Evolutionary conservation across 1,140 invertebrate species (phyloP).

Genomic region (Leptopilina clavipes): DNA sequence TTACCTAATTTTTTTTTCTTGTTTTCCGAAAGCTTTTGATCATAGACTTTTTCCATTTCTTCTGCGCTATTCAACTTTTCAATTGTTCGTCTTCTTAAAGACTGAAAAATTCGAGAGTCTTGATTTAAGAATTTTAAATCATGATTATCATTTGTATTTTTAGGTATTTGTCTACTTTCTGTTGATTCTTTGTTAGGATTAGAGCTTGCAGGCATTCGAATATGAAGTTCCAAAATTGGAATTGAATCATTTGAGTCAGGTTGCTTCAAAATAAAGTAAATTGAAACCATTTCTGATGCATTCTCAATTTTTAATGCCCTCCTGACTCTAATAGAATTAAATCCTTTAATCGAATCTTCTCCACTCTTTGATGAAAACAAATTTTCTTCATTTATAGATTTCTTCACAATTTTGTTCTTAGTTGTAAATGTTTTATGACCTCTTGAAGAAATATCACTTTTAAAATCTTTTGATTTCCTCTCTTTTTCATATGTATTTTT

Average conservation of each 20-base stretch:
- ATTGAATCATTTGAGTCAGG: background rate
- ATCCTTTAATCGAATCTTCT: background rate
- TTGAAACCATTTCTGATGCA: background rate
- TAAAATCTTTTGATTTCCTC: background rate
- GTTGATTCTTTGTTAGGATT: background rate
- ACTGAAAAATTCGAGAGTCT: too few relatives aligned
- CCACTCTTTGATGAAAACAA: too few relatives aligned
- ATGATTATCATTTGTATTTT: too few relatives aligned
- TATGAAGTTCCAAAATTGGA: slow-evolving; percentile 28
- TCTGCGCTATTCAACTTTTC: background rate
- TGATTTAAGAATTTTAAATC: too few relatives aligned
- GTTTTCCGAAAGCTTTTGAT: background rate
- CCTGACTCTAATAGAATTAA: background rate
- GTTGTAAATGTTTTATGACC: background rate
- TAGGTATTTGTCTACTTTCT: too few relatives aligned
- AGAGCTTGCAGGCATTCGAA: background rate
- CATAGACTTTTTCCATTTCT: background rate
- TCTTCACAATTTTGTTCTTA: background rate
- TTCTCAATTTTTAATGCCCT: background rate
- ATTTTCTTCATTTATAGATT: background rate
- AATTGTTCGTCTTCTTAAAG: background rate
- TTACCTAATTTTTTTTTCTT: background rate
- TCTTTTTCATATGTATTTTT: background rate
- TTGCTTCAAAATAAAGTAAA: background rate
- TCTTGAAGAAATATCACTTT: background rate